These are phyloP conservation scores for Orbicella faveolata DNA, from an alignment of 64 coral and sea anemone species.

Conservation along the genomic window DNA sequence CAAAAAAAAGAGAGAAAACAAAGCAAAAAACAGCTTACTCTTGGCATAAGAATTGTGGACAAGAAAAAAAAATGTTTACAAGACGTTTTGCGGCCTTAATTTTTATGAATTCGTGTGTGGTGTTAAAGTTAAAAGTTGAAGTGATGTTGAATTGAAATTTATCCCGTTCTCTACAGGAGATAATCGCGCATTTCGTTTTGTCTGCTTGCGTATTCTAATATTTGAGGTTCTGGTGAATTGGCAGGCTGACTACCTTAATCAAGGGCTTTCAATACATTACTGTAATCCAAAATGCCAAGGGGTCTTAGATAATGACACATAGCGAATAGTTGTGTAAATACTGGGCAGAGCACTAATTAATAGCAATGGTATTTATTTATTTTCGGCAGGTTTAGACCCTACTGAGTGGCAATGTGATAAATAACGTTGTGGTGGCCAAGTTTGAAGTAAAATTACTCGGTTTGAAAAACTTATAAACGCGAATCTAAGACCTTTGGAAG, in stretches of 20 bases:
- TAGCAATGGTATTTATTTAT: neutral
- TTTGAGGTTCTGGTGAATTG: too few species aligned
- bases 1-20: too few species aligned
- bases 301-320: neutral
- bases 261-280: neutral
- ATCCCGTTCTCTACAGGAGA: too few species aligned
- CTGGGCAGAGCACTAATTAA: neutral
- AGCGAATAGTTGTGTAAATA: neutral
- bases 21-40: too few species aligned
- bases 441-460: neutral
- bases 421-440: neutral
- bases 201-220: too few species aligned
- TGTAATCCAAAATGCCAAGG: neutral
- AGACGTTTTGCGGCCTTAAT: too few species aligned
- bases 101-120: too few species aligned
- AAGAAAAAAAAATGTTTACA: too few species aligned
- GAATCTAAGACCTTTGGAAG: neutral
- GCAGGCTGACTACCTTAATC: neutral
- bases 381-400: neutral
- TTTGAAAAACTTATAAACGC: neutral
- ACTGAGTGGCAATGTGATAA: neutral
- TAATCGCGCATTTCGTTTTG: too few species aligned
- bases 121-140: too few species aligned
- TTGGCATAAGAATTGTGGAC: too few species aligned
- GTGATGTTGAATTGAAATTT: too few species aligned